Conservation (phyloP, 2,113 vertebrate species). For the Indicator maculatus region DNA sequence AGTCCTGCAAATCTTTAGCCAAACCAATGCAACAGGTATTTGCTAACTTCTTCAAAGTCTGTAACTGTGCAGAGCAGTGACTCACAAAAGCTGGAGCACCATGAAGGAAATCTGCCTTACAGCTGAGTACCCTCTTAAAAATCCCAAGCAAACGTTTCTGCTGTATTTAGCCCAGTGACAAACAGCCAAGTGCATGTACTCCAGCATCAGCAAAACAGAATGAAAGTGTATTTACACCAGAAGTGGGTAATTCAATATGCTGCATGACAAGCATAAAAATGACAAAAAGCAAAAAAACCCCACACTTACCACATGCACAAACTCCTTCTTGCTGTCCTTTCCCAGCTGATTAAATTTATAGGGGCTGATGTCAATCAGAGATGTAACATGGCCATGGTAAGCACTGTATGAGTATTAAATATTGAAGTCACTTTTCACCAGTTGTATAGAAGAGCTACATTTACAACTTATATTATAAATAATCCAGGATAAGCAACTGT, state of each 20-base stretch:
- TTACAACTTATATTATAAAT: background rate
- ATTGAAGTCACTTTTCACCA: slow-evolving; percentile 37
- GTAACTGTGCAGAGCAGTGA: background rate
- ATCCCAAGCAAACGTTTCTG: background rate
- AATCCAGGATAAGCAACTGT: background rate
- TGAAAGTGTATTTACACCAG: background rate
- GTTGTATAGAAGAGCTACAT: background rate
- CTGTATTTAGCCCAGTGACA: background rate
- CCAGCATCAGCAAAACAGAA: background rate
- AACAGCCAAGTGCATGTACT: background rate
- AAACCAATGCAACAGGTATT: background rate
- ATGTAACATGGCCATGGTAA: slow-evolving; percentile 95
- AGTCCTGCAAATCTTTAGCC: background rate
- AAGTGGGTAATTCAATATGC: background rate
- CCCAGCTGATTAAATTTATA: slow-evolving; percentile 93
- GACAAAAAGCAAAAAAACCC: background rate
- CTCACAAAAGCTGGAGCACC: background rate
- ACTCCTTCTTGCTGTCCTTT: slow-evolving; percentile 82
- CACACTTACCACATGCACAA: slow-evolving; percentile 91
- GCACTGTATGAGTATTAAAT: slow-evolving; percentile 80
- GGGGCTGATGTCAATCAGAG: slow-evolving; percentile 96
- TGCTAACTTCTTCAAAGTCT: background rate
- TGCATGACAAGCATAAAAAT: background rate
- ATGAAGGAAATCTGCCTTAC: background rate
- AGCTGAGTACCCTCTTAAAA: background rate